Evolutionary conservation across 2,797 vertebrate species (phyloP).

Genomic region (Sebastes paucispinis): DNA sequence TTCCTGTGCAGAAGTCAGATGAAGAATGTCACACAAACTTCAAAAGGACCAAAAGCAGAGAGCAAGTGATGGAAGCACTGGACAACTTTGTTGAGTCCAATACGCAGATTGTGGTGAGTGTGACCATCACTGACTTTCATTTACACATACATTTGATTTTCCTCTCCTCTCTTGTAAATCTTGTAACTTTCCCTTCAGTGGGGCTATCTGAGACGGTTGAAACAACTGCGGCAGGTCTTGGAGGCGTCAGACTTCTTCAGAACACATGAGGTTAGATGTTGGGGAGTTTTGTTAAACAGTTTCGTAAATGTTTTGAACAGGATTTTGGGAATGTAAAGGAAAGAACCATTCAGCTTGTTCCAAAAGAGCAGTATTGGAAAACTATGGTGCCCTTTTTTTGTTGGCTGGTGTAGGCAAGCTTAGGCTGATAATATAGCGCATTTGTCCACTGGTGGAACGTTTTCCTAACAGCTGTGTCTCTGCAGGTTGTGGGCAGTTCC

Average conservation of each 20-base stretch:
- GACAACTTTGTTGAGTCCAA: slow-evolving; percentile 78
- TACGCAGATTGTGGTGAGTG: slow-evolving; percentile 71
- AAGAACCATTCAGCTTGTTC: not conserved
- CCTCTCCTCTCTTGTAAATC: not conserved
- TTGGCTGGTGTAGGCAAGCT: not conserved
- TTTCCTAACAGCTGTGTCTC: slow-evolving; percentile 1
- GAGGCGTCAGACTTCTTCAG: slow-evolving; percentile 87
- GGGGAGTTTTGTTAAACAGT: not conserved
- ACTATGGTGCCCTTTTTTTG: not conserved
- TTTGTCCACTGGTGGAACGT: not conserved
- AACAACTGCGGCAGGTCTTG: slow-evolving; percentile 80
- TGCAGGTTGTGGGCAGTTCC: slow-evolving; percentile 90
- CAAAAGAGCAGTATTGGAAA: not conserved
- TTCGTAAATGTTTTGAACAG: not conserved
- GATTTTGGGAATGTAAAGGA: not conserved
- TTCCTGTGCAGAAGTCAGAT: slow-evolving; percentile 72
- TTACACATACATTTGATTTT: not conserved
- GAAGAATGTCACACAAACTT: slow-evolving; percentile 83
- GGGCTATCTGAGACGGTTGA: slow-evolving; percentile 77
- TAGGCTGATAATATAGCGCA: not conserved
- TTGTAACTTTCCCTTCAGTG: slow-evolving; percentile 65
- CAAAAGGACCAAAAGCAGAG: slow-evolving; percentile 82
- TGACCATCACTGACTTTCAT: not conserved
- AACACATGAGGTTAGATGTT: slow-evolving; percentile 84
- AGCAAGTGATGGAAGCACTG: slow-evolving; percentile 75